Percentiles rank a stretch among this genome's conserved stretches.
Conservation (phyloP, 1,140 invertebrate genomes). For the Drosophila malerkotliana region DNA sequence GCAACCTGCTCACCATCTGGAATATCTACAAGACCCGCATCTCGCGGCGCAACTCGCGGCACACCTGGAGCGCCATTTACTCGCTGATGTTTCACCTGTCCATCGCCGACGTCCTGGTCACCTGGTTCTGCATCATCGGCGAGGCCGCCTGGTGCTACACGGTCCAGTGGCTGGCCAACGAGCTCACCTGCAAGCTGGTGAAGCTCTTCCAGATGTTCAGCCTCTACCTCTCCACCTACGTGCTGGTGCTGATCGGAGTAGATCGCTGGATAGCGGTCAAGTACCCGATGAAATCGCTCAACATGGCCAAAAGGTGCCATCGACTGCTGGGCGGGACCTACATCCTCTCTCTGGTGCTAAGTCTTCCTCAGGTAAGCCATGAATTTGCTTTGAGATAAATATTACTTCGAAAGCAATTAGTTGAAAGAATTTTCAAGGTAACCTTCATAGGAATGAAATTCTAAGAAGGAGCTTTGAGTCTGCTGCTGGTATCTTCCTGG, state of each 20-base stretch:
- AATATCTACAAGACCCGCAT: slow-evolving; percentile 88
- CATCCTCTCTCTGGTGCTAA: slow-evolving; percentile 89
- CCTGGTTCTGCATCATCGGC: slow-evolving; percentile 91
- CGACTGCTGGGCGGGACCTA: slow-evolving; percentile 88
- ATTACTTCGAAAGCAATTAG: background rate
- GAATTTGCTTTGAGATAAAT: background rate
- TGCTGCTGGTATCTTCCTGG: background rate
- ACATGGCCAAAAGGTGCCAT: slow-evolving; percentile 87
- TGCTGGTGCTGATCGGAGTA: slow-evolving; percentile 91
- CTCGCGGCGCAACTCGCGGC: slow-evolving; percentile 84
- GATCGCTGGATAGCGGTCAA: slow-evolving; percentile 92
- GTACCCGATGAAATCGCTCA: slow-evolving; percentile 90
- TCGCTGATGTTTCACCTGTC: slow-evolving; percentile 90
- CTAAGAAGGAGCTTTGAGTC: background rate
- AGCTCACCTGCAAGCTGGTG: slow-evolving; percentile 91
- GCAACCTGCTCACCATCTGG: slow-evolving; percentile 90
- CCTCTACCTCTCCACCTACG: slow-evolving; percentile 93
- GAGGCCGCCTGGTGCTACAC: slow-evolving; percentile 92
- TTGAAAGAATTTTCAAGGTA: background rate
- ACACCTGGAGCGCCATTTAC: slow-evolving; percentile 89
- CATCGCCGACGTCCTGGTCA: slow-evolving; percentile 91
- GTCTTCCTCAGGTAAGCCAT: slow-evolving; percentile 91
- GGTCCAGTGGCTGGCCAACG: slow-evolving; percentile 91
- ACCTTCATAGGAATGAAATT: background rate
- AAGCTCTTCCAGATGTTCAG: slow-evolving; percentile 93